Conservation (phyloP, 2,888 invertebrate species). For the Allolobophora icterica region DNA sequence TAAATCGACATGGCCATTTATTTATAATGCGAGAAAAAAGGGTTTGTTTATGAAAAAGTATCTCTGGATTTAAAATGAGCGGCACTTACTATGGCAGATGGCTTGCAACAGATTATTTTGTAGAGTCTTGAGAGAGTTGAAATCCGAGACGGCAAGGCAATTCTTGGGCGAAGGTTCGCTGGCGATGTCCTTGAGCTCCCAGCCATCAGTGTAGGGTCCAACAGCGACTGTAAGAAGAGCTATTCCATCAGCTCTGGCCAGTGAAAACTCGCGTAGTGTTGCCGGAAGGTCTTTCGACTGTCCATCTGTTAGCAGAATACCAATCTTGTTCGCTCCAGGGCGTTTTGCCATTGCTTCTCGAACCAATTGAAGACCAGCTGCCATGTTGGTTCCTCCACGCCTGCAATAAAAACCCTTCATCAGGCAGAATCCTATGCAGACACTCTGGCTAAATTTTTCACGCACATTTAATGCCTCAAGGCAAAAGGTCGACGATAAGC, state of each 20-base stretch:
- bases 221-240: constrained; percentile 35
- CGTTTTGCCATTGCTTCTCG: neutral
- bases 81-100: constrained; percentile 53
- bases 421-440: neutral
- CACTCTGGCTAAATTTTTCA: too few relatives aligned
- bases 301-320: neutral
- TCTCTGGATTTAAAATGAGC: neutral
- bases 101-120: constrained; percentile 30
- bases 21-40: too few relatives aligned
- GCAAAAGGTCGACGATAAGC: too few relatives aligned
- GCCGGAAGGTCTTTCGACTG: neutral
- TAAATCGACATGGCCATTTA: too few relatives aligned
- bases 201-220: constrained; percentile 43
- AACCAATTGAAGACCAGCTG: neutral
- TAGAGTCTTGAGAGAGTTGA: constrained; percentile 27
- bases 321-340: neutral
- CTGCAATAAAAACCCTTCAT: neutral
- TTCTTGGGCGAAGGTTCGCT: constrained; percentile 50
- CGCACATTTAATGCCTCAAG: too few relatives aligned
- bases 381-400: neutral
- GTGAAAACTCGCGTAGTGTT: neutral
- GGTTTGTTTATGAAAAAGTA: too few relatives aligned
- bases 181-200: constrained; percentile 55
- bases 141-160: constrained; percentile 39
- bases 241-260: constrained; percentile 36